Evolutionary conservation across 2,113 vertebrate species (phyloP), one percentile per base, ranked within the genome.

Genomic region (Symphodus melops): DNA sequence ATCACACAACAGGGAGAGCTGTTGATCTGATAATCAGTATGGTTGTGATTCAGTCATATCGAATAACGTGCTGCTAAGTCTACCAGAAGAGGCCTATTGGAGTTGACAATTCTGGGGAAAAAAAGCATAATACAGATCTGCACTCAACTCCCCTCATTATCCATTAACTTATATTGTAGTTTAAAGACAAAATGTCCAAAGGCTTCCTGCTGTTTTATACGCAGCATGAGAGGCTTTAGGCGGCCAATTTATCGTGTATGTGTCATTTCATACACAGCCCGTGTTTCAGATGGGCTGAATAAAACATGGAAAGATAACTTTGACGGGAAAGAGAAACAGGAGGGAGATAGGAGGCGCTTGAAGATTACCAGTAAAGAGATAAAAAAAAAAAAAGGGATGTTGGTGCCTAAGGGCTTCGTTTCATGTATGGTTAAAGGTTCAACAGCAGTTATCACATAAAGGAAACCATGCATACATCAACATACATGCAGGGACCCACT

Each of bases 271-370:
- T 68, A 74, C 58, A 52, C 13, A 20, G 70, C 54, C 75, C 13
- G 2, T 11, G 69, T 60, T 66, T 54, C 62, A 79, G 78, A 83
- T 59, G 81, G 66, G 64, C 25, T 44, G 71, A 77, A 84, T 77
- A 80, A 83, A 88, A 89, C 84, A 76, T 61, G n/a, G 36, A 3
- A 57, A 86, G 84, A 88, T 91, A 88, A 79, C 77, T 86, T 76
- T 82, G 85, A 83, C 84, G 68, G 52, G 61, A 44, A 52, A 58
- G 51, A 77, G 63, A 61, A 75, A 70, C 59, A 46, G 66, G 68
- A 76, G 41, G 73, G 57, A 77, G 80, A 87, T 81, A 79, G 37
- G 33, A 33, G 8, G 56, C 13, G 14, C 63, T 41, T 44, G 10
- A 62, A 84, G 86, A 87, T 88, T 82, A 80, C 51, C 65, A 61